These are phyloP conservation scores for Aselliscus stoliczkanus DNA, from an alignment of 2,797 vertebrate species.

Conservation along the genomic window DNA sequence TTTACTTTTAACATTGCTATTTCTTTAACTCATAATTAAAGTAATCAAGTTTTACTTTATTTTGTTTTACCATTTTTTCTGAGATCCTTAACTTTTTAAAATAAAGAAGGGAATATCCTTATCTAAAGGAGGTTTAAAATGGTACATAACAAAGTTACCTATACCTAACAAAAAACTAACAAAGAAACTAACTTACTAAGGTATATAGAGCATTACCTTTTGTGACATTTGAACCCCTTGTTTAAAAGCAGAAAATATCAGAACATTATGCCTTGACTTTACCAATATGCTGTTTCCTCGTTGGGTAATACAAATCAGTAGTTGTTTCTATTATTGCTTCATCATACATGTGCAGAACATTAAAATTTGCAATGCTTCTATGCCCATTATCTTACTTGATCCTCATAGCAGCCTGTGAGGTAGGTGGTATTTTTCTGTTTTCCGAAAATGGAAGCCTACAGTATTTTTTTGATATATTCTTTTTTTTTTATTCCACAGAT, in stretches of 20 bases:
- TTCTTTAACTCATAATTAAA: slow-evolving; percentile 43
- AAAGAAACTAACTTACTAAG: slow-evolving; percentile 12
- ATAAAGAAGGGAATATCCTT: not conserved
- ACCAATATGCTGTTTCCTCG: not conserved
- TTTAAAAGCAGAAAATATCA: not conserved
- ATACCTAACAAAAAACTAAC: slow-evolving; percentile 17
- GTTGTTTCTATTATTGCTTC: not conserved
- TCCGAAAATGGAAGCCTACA: not conserved
- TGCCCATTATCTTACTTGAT: slow-evolving; percentile 12
- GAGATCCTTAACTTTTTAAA: slow-evolving; percentile 31
- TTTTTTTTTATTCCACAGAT: not conserved
- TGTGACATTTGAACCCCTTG: not conserved
- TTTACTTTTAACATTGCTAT: slow-evolving; percentile 43
- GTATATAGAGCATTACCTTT: not conserved
- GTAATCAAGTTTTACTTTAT: slow-evolving; percentile 18
- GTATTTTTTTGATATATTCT: not conserved
- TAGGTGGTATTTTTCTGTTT: slow-evolving; percentile 33
- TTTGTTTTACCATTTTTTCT: slow-evolving; percentile 46
- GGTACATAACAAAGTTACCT: not conserved
- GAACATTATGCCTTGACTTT: not conserved
- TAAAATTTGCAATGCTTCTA: not conserved
- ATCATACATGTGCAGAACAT: not conserved
- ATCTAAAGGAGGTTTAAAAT: slow-evolving; percentile 28
- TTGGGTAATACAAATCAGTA: not conserved
- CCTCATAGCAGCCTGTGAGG: not conserved